Conservation (phyloP, 2,888 invertebrate genomes). For the Dasysyrphus tricinctus region DNA sequence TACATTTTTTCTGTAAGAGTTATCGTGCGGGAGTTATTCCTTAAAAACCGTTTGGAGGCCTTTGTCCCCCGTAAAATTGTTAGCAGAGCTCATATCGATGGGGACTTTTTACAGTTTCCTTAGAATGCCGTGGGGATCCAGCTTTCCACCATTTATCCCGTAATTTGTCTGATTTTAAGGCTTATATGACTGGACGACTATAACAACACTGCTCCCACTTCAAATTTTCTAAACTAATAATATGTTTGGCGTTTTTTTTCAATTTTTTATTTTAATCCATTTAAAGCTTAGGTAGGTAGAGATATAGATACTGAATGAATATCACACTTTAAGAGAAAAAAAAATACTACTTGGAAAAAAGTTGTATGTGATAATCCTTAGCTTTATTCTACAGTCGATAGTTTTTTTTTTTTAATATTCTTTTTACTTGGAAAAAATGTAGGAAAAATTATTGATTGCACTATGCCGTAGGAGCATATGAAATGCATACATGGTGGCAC, state of each 20-base stretch:
- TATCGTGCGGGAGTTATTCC: too few species aligned
- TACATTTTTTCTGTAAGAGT: too few species aligned
- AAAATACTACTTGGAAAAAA: not conserved
- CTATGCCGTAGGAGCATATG: not conserved
- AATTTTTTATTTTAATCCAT: slow-evolving; percentile 41
- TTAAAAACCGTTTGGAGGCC: too few species aligned
- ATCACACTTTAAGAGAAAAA: slow-evolving; percentile 20
- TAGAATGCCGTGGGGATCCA: too few species aligned
- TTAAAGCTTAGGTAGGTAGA: not conserved
- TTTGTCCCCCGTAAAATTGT: too few species aligned
- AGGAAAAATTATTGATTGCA: slow-evolving; percentile 61
- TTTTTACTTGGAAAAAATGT: too few species aligned
- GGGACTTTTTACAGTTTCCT: too few species aligned
- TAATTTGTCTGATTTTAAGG: too few species aligned
- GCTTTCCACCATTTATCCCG: too few species aligned
- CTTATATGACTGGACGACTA: too few species aligned
- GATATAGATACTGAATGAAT: not conserved
- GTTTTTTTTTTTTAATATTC: not conserved
- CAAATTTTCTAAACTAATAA: slow-evolving; percentile 34
- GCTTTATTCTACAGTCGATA: slow-evolving; percentile 13
- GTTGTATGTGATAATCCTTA: slow-evolving; percentile 16
- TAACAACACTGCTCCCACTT: slow-evolving; percentile 4
- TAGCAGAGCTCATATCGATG: too few species aligned
- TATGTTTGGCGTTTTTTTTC: slow-evolving; percentile 1
- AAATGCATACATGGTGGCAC: slow-evolving; percentile 36